These are phyloP conservation scores for Gymnodraco acuticeps DNA, from an alignment of 2,797 vertebrate genomes.

Conservation along the genomic window DNA sequence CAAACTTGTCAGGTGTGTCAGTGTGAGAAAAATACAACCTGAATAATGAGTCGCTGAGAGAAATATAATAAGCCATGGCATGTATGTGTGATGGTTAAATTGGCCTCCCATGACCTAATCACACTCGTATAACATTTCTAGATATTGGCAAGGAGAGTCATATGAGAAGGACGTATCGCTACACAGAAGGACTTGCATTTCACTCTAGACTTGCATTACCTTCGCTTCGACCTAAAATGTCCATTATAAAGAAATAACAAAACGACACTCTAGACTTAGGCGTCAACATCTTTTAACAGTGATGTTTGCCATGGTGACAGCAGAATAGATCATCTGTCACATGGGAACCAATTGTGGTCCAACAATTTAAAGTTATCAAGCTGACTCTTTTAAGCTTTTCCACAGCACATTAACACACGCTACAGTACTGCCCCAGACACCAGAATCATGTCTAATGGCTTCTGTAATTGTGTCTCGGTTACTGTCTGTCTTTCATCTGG, in stretches of 20 bases:
- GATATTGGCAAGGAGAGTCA: constrained; percentile 18
- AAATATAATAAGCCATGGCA: background rate
- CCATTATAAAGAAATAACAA: constrained; percentile 27
- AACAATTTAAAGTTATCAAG: constrained; percentile 55
- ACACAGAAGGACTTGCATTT: constrained; percentile 26
- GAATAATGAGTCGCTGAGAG: constrained; percentile 5
- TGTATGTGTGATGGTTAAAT: background rate
- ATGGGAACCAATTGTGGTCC: constrained; percentile 30
- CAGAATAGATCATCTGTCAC: constrained; percentile 40
- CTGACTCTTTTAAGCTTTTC: constrained; percentile 35
- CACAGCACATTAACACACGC: constrained; percentile 41
- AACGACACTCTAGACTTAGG: constrained; percentile 13
- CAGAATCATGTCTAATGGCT: constrained; percentile 48
- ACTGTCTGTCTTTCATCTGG: constrained; percentile 21
- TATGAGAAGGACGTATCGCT: constrained; percentile 23
- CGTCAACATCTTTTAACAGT: constrained; percentile 32
- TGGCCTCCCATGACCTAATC: constrained; percentile 16
- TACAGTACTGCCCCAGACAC: constrained; percentile 20
- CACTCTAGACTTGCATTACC: constrained; percentile 14
- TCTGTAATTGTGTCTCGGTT: constrained; percentile 49
- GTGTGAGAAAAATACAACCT: constrained; percentile 25
- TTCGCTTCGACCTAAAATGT: constrained; percentile 17
- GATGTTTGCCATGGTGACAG: constrained; percentile 38
- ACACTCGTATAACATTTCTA: constrained; percentile 25
- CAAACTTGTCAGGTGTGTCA: constrained; percentile 15